Evolutionary conservation across 2,113 vertebrate species (phyloP).

Genomic region (Sturnus vulgaris): DNA sequence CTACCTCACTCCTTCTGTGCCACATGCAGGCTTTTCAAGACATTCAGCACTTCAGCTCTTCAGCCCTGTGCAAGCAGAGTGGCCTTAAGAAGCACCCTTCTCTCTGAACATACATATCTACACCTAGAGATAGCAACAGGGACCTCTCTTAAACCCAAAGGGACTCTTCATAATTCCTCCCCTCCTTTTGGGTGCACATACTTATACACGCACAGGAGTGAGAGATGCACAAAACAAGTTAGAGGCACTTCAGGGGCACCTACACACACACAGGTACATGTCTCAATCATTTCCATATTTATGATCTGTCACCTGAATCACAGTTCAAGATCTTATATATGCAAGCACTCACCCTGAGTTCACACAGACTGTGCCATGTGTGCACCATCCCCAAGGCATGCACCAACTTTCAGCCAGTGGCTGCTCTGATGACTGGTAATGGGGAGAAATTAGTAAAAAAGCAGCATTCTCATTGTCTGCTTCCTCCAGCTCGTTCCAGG

Average conservation of each 20-base stretch:
- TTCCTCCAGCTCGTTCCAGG: not conserved
- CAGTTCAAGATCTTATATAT: not conserved
- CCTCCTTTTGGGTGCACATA: not conserved
- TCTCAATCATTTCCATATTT: too few species aligned
- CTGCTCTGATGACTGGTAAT: not conserved
- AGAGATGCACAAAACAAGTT: not conserved
- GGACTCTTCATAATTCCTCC: not conserved
- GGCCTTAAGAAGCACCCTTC: not conserved
- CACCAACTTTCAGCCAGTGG: not conserved
- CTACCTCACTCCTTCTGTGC: not conserved
- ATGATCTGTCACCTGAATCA: not conserved
- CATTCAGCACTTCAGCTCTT: not conserved
- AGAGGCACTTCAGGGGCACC: not conserved
- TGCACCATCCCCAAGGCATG: not conserved
- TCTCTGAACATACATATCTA: not conserved
- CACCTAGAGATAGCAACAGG: not conserved
- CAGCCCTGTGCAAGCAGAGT: not conserved
- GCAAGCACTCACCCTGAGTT: not conserved
- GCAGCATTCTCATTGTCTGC: not conserved
- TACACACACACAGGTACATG: accelerated
- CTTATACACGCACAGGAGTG: too few species aligned
- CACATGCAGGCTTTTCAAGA: not conserved
- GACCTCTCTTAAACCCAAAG: not conserved
- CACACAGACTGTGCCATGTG: not conserved
- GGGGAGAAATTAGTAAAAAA: not conserved